phyloP scores from a whole-genome alignment of 53 echinoderm and acorn worm species.

The Holothuria leucospilota region DNA sequence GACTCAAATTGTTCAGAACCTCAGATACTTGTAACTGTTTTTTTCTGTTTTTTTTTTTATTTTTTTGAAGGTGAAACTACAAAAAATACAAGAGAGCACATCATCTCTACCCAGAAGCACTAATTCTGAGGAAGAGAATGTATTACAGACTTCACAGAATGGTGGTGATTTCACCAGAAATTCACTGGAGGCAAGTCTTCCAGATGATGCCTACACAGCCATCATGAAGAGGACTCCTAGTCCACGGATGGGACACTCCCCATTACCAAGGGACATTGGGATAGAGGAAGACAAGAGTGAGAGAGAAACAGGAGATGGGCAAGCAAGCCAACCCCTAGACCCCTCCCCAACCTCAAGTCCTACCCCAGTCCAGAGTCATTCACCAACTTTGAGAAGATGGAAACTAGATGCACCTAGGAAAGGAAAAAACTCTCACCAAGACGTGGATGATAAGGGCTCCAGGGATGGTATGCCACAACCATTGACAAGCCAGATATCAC shows the following conservation, averaged over 20 bases:
- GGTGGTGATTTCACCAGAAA: slow-evolving; percentile 32
- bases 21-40: no score
- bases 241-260: slow-evolving; percentile 46
- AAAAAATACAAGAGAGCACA: slow-evolving; percentile 32
- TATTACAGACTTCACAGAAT: neutral
- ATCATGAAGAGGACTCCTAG: slow-evolving; percentile 67
- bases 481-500: slow-evolving; percentile 36
- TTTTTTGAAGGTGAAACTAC: slow-evolving; percentile 11
- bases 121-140: neutral
- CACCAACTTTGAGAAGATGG: slow-evolving; percentile 60
- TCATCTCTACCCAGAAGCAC: neutral
- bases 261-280: neutral
- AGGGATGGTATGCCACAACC: slow-evolving; percentile 20
- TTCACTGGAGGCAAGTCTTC: slow-evolving; percentile 19
- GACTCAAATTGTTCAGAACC: no score
- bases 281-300: neutral
- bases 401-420: slow-evolving; percentile 56
- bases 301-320: neutral
- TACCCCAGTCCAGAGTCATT: slow-evolving; percentile 54
- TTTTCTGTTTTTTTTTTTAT: no score
- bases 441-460: neutral
- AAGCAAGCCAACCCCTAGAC: neutral
- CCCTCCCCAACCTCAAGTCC: neutral
- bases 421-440: neutral
- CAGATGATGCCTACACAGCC: slow-evolving; percentile 44